These are phyloP conservation scores for Sardinella longiceps DNA, from an alignment of 2,797 vertebrate genomes.

Conservation along the genomic window DNA sequence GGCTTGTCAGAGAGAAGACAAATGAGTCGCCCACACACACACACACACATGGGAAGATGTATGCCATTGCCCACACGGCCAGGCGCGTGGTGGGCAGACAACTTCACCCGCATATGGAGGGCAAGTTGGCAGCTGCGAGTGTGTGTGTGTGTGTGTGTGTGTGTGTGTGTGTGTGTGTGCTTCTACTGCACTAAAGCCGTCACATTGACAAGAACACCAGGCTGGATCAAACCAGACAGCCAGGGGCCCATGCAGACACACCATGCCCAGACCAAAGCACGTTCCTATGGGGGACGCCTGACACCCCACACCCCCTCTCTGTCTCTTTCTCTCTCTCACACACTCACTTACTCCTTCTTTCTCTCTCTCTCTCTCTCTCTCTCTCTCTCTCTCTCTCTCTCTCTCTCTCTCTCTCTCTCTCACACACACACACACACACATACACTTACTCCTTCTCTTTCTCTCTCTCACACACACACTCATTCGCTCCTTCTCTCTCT, in stretches of 20 bases:
- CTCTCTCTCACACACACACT: too few relatives aligned
- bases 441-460: not conserved
- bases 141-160: not conserved
- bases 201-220: slow-evolving; percentile 55
- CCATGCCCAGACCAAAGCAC: slow-evolving; percentile 42
- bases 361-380: not conserved
- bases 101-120: not conserved
- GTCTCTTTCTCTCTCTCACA: not conserved
- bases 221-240: slow-evolving; percentile 64
- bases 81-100: not conserved
- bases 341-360: too few relatives aligned
- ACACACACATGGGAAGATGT: slow-evolving; percentile 25
- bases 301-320: not conserved
- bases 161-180: slow-evolving; percentile 16
- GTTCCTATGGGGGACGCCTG: slow-evolving; percentile 30
- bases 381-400: too few relatives aligned
- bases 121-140: slow-evolving; percentile 8
- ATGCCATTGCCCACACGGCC: not conserved
- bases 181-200: slow-evolving; percentile 14
- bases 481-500: too few relatives aligned
- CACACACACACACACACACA: too few relatives aligned
- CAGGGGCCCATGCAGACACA: slow-evolving; percentile 43
- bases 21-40: slow-evolving; percentile 20
- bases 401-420: not conserved
- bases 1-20: not conserved